These are phyloP conservation scores for Thereuonema tuberculata DNA, from an alignment of 1,140 invertebrate species.

Conservation along the genomic window DNA sequence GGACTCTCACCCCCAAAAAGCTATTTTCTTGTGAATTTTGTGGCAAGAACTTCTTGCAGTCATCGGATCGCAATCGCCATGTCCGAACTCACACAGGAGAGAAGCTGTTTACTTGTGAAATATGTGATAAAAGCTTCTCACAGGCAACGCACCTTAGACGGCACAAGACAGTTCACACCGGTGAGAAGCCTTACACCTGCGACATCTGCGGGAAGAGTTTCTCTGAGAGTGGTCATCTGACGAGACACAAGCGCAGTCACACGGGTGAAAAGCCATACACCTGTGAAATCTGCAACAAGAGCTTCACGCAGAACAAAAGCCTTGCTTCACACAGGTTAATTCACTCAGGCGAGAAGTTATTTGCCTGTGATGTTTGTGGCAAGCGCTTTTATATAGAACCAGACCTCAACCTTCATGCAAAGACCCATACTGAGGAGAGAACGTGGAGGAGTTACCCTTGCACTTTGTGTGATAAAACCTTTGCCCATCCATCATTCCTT, in stretches of 20 bases:
- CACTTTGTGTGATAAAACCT: background rate
- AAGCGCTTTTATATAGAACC: slow-evolving; percentile 10
- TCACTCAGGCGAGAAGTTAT: background rate
- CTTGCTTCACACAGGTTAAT: background rate
- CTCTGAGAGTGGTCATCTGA: slow-evolving; percentile 22
- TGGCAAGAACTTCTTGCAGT: background rate
- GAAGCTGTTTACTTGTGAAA: slow-evolving; percentile 9
- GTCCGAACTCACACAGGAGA: background rate
- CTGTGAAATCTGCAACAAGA: slow-evolving; percentile 39
- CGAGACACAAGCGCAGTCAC: slow-evolving; percentile 16
- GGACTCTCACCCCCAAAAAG: too few relatives aligned
- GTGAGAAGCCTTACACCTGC: slow-evolving; percentile 40
- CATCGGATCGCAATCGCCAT: background rate
- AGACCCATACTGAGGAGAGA: too few relatives aligned
- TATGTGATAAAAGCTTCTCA: slow-evolving; percentile 14
- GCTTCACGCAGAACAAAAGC: slow-evolving; percentile 25
- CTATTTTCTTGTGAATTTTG: background rate
- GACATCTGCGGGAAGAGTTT: slow-evolving; percentile 41
- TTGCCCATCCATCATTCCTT: too few relatives aligned
- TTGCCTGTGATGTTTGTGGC: slow-evolving; percentile 15
- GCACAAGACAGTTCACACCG: slow-evolving; percentile 35
- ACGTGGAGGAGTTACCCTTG: too few relatives aligned
- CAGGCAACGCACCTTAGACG: slow-evolving; percentile 24
- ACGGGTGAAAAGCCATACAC: slow-evolving; percentile 36
- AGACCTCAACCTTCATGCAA: slow-evolving; percentile 28